Evolutionary conservation across 1,140 invertebrate genomes (phyloP).

Genomic region (Drosophila gunungcola): DNA sequence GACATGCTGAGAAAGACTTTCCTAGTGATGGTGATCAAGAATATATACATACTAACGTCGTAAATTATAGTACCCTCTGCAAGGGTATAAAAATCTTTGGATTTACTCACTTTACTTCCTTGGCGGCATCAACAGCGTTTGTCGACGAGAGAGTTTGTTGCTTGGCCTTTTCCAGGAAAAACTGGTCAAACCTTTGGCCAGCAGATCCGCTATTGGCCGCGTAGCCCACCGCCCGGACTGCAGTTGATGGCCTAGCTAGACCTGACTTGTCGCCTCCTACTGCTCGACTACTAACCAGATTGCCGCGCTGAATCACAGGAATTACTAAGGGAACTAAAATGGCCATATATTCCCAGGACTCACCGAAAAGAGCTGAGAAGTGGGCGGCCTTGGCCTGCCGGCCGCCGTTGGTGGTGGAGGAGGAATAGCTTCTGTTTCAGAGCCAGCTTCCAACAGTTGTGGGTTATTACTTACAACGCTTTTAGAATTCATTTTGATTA

Average conservation of each 20-base stretch:
- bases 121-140: constrained; percentile 86
- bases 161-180: constrained; percentile 88
- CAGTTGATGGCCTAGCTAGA: constrained; percentile 94
- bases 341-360: background rate
- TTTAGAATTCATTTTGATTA: background rate
- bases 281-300: constrained; percentile 69
- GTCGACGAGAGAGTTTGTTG: constrained; percentile 75
- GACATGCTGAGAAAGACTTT: too few relatives aligned
- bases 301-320: constrained; percentile 56
- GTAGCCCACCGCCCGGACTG: constrained; percentile 97
- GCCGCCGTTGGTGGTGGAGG: constrained; percentile 73
- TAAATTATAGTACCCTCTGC: too few relatives aligned
- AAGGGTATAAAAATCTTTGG: background rate
- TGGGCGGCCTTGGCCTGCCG: constrained; percentile 74
- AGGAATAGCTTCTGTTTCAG: constrained; percentile 34
- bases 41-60: too few relatives aligned
- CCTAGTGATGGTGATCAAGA: too few relatives aligned
- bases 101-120: constrained; percentile 87
- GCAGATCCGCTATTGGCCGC: constrained; percentile 88
- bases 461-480: constrained; percentile 33
- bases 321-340: background rate
- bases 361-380: constrained; percentile 78
- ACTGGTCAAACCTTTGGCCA: constrained; percentile 90
- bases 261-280: constrained; percentile 66
- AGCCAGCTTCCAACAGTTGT: background rate